Evolutionary conservation across 2,888 invertebrate species (phyloP).

Genomic region (Acholoe squamosa): DNA sequence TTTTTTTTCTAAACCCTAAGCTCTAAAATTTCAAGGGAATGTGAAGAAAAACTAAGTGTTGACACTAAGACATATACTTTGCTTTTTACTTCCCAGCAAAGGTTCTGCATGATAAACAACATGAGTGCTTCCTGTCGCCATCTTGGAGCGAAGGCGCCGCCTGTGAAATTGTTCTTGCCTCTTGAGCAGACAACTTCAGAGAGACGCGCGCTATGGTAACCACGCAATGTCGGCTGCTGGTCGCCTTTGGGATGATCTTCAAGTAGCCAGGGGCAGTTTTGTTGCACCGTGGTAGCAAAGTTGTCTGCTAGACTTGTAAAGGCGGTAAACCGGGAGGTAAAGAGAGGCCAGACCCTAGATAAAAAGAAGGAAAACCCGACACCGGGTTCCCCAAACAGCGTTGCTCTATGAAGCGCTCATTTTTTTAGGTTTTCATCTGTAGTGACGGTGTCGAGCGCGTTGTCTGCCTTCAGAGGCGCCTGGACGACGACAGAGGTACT

Average conservation of each 20-base stretch:
- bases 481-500: neutral
- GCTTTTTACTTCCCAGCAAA: neutral
- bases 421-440: neutral
- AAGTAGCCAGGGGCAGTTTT: conserved; percentile 3
- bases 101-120: conserved; percentile 19
- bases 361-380: neutral
- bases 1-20: too few species aligned
- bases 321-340: neutral
- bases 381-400: neutral
- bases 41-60: too few species aligned
- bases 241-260: conserved; percentile 9
- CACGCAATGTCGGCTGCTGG: neutral
- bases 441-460: neutral
- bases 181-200: conserved; percentile 13
- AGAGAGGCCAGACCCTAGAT: neutral
- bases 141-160: neutral
- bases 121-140: conserved; percentile 25
- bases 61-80: neutral
- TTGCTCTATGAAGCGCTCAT: neutral
- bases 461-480: neutral
- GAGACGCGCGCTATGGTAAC: conserved; percentile 27
- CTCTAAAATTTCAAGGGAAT: too few species aligned
- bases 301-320: conserved; percentile 3
- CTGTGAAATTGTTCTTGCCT: conserved; percentile 24
- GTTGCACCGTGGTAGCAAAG: conserved; percentile 9